These are phyloP conservation scores for Machimus atricapillus DNA, from an alignment of 2,888 invertebrate species.

Conservation along the genomic window DNA sequence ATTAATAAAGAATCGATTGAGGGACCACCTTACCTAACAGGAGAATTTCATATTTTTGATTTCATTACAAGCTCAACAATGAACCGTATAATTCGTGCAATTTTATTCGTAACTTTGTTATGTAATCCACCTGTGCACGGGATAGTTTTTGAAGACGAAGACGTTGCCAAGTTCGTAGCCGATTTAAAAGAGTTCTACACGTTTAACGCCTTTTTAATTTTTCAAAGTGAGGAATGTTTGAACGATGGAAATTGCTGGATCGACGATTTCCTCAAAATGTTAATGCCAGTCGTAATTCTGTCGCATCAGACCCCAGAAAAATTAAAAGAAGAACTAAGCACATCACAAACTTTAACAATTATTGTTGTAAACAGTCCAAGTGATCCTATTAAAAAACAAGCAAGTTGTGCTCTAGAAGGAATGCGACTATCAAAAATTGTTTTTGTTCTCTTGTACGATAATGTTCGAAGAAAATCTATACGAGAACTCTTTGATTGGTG, in stretches of 20 bases:
- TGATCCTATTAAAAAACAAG: not conserved
- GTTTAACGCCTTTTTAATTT: not conserved
- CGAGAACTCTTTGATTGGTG: not conserved
- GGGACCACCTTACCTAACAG: not conserved
- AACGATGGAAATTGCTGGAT: not conserved
- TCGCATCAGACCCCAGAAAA: not conserved
- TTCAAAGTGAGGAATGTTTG: not conserved
- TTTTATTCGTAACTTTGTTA: not conserved
- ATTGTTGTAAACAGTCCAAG: not conserved
- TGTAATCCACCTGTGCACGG: not conserved
- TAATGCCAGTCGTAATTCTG: not conserved
- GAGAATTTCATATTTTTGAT: not conserved
- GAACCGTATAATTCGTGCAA: not conserved
- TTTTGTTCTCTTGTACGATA: not conserved
- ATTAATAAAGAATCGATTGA: not conserved
- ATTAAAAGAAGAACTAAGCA: not conserved
- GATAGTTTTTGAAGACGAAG: not conserved
- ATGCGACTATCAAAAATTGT: slow-evolving; percentile 2
- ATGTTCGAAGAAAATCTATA: not conserved
- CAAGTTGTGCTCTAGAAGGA: not conserved
- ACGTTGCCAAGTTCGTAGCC: not conserved
- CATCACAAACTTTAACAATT: not conserved
- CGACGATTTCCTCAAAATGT: not conserved
- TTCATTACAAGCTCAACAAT: not conserved
- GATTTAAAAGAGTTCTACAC: not conserved